Conservation (phyloP, 64 coral and sea anemone species). For the Pocillopora damicornis region DNA sequence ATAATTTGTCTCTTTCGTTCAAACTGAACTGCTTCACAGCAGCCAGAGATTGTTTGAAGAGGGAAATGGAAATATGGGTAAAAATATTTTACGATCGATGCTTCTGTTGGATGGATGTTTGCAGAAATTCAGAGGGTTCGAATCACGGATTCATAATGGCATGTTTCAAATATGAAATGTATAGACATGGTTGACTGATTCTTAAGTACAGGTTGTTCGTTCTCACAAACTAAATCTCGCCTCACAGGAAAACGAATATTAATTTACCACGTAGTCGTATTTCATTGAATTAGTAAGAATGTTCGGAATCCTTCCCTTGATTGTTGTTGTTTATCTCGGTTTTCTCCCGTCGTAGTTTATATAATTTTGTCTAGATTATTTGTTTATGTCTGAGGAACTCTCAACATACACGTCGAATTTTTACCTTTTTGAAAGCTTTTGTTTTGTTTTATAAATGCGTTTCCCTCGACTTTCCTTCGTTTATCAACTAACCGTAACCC, state of each 20-base stretch:
- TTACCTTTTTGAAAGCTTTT: not conserved
- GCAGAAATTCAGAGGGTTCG: not conserved
- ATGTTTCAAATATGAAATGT: not conserved
- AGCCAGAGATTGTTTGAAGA: not conserved
- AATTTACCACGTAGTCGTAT: not conserved
- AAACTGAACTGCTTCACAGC: not conserved
- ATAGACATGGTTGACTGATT: slow-evolving; percentile 18
- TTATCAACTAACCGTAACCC: not conserved
- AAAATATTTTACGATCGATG: not conserved
- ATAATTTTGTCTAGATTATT: slow-evolving; percentile 4
- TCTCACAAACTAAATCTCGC: not conserved
- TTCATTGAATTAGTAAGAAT: slow-evolving; percentile 2
- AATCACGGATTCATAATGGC: not conserved
- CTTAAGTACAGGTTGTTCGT: not conserved
- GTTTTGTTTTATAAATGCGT: not conserved
- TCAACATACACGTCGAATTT: not conserved
- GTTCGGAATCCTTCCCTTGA: not conserved
- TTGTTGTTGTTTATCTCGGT: slow-evolving; percentile 16
- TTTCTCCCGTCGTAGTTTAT: not conserved
- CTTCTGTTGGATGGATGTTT: not conserved
- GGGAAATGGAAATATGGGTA: not conserved
- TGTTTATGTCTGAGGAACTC: slow-evolving; percentile 8
- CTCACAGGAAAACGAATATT: not conserved
- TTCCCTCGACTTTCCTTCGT: not conserved
- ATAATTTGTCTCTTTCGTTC: not conserved